Evolutionary conservation across 1,140 invertebrate species (phyloP).

Genomic region (Nephila pilipes): DNA sequence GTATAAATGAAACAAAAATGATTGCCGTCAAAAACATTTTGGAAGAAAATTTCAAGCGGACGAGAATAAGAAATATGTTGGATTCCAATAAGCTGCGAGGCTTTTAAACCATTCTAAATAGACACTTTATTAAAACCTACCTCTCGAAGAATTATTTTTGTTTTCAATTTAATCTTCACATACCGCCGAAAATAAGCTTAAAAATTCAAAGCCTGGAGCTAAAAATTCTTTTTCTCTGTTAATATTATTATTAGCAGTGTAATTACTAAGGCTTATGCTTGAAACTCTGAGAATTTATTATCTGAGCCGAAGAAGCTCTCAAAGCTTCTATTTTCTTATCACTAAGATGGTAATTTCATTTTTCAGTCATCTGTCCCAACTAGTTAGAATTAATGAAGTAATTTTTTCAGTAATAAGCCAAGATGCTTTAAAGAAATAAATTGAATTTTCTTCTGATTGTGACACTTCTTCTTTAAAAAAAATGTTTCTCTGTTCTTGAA

Average conservation of each 20-base stretch:
- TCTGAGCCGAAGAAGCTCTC: background rate
- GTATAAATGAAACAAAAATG: background rate
- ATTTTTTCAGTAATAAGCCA: background rate
- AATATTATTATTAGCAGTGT: slow-evolving; percentile 4
- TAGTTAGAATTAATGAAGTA: slow-evolving; percentile 33
- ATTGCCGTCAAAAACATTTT: slow-evolving; percentile 9
- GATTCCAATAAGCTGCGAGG: background rate
- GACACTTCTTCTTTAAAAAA: background rate
- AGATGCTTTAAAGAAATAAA: background rate
- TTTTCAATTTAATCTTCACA: background rate
- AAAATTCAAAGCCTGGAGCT: background rate
- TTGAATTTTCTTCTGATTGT: background rate
- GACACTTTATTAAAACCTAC: slow-evolving; percentile 4
- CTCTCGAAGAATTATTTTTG: background rate
- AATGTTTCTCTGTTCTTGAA: too few relatives aligned
- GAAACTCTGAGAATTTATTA: background rate
- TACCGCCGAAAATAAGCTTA: background rate
- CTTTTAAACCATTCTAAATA: background rate
- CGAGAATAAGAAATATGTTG: background rate
- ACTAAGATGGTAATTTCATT: slow-evolving; percentile 7
- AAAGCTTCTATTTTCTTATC: background rate
- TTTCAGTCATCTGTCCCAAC: slow-evolving; percentile 7
- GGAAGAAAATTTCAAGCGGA: background rate
- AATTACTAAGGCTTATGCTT: background rate
- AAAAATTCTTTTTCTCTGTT: background rate